These are phyloP conservation scores for Bradypodion pumilum DNA, from an alignment of 2,797 vertebrate genomes.

Conservation along the genomic window DNA sequence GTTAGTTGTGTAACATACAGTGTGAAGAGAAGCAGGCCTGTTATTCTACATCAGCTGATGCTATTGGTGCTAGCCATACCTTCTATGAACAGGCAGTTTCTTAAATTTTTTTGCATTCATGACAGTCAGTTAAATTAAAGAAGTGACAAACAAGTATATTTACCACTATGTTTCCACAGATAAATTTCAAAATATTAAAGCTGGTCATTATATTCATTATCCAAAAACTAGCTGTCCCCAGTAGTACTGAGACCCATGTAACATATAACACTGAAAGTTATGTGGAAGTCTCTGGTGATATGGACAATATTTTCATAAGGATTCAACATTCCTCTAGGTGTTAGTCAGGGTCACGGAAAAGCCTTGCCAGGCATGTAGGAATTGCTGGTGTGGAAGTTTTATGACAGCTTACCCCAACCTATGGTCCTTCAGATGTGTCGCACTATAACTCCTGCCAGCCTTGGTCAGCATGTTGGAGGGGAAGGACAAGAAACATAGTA, in stretches of 20 bases:
- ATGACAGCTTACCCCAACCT: background rate
- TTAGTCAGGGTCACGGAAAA: background rate
- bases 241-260: background rate
- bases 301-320: background rate
- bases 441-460: background rate
- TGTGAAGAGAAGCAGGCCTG: slow-evolving; percentile 51
- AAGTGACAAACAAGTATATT: slow-evolving; percentile 58
- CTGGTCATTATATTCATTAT: background rate
- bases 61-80: background rate
- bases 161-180: slow-evolving; percentile 26
- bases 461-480: background rate
- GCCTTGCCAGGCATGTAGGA: too few relatives aligned
- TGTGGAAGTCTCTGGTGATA: background rate
- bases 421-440: background rate
- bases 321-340: background rate
- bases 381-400: too few relatives aligned
- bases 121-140: slow-evolving; percentile 33
- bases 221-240: background rate
- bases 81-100: background rate
- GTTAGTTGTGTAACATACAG: slow-evolving; percentile 59
- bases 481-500: background rate
- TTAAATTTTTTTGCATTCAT: background rate
- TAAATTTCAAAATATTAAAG: background rate
- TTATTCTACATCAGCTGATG: slow-evolving; percentile 41
- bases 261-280: background rate